Percentiles rank a stretch among this genome's conserved stretches.
Conservation (phyloP, 2,113 vertebrate species). For the Pterocles burchelli region DNA sequence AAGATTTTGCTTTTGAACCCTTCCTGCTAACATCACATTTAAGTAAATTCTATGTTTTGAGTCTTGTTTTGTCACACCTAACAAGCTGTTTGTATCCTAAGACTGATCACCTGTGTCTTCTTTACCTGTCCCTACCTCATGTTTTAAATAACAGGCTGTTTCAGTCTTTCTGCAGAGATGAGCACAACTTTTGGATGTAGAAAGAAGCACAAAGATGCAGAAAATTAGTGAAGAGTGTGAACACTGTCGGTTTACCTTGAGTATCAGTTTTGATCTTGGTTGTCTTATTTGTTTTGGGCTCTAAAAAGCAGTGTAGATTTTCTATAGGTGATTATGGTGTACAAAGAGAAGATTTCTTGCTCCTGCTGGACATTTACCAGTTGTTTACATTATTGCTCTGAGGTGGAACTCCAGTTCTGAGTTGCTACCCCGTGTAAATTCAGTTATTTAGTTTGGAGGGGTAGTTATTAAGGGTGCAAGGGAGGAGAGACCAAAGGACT, state of each 20-base stretch:
- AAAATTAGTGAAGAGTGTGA: background rate
- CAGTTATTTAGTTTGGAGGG: background rate
- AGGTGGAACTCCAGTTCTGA: background rate
- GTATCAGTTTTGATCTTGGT: background rate
- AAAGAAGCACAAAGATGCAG: background rate
- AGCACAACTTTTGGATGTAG: background rate
- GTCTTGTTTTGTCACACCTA: background rate
- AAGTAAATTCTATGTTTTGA: background rate
- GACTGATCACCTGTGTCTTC: background rate
- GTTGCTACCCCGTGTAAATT: background rate
- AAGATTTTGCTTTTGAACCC: background rate
- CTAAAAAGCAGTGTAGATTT: background rate
- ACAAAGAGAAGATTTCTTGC: background rate
- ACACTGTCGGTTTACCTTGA: background rate
- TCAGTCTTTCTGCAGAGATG: background rate
- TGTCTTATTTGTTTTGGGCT: background rate
- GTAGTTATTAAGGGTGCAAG: background rate
- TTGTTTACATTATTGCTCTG: background rate
- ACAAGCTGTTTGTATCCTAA: background rate
- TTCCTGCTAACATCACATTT: background rate
- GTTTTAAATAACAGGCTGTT: background rate
- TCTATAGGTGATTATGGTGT: fast-evolving
- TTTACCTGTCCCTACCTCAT: background rate
- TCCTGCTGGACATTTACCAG: background rate
- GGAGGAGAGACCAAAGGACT: background rate